Evolutionary conservation across 2,113 vertebrate species (phyloP).

Genomic region (Sminthopsis crassicaudata): DNA sequence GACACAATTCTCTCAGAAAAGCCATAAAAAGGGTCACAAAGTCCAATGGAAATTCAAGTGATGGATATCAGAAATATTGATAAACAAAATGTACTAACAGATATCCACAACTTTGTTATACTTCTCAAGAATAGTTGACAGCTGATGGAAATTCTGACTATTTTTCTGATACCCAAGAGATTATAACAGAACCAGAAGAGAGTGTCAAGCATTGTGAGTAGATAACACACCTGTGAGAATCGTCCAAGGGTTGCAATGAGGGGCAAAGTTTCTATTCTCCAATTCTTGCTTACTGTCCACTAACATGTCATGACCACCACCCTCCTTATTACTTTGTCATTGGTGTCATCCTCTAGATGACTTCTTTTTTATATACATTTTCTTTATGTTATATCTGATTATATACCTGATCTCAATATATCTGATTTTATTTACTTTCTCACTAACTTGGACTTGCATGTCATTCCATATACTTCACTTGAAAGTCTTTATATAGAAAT

Average conservation of each 20-base stretch:
- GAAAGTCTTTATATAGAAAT: background rate
- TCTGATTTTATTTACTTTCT: background rate
- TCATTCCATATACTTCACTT: background rate
- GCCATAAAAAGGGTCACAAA: background rate
- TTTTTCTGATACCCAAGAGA: background rate
- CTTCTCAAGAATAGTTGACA: background rate
- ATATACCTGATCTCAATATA: background rate
- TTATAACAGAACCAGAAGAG: background rate
- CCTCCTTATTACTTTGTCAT: background rate
- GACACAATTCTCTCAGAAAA: background rate
- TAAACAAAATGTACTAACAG: background rate
- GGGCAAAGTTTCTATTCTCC: background rate
- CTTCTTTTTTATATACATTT: background rate
- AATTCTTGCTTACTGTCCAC: background rate
- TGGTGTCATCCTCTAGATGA: background rate
- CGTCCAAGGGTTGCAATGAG: background rate
- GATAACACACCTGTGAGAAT: background rate
- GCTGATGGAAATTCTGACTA: background rate
- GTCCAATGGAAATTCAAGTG: background rate
- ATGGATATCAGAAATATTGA: background rate
- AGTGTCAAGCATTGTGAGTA: background rate
- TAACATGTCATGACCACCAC: background rate
- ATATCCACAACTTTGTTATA: background rate
- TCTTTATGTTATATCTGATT: background rate
- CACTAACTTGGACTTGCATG: background rate